Evolutionary conservation across 2,113 vertebrate genomes (phyloP).

Genomic region (Charina bottae): DNA sequence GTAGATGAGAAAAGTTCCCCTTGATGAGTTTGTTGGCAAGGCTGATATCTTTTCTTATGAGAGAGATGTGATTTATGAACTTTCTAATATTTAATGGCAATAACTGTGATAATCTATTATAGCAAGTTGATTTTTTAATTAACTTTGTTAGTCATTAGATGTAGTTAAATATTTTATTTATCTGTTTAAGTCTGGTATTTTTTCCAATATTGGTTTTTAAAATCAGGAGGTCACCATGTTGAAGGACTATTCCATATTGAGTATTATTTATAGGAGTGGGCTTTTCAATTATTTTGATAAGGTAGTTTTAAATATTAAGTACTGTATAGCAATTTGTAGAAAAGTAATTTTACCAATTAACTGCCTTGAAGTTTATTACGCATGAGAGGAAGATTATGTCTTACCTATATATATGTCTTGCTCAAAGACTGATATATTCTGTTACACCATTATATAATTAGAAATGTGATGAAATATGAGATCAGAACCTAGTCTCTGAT

Average conservation of each 20-base stretch:
- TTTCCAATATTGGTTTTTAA: neutral
- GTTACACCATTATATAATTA: conserved; percentile 23
- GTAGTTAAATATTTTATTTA: conserved; percentile 15
- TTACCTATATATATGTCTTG: neutral
- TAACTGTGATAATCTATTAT: conserved; percentile 13
- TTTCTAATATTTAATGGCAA: conserved; percentile 15
- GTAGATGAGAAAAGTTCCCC: conserved; percentile 1
- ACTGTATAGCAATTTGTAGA: neutral
- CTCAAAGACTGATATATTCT: neutral
- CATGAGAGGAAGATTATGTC: neutral
- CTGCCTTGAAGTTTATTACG: neutral
- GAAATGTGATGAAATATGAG: neutral
- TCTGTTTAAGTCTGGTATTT: neutral
- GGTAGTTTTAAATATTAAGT: neutral
- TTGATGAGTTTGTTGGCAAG: conserved; percentile 3
- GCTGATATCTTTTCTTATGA: neutral
- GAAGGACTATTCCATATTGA: neutral
- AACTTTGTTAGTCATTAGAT: neutral
- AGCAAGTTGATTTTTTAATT: conserved; percentile 1
- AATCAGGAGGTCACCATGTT: neutral
- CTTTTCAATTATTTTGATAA: neutral
- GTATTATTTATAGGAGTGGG: neutral
- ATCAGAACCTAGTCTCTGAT: neutral
- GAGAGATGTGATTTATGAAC: conserved; percentile 1
- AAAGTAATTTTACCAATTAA: neutral